These are phyloP conservation scores for Candoia aspera DNA, from an alignment of 2,113 vertebrate genomes.

Conservation along the genomic window DNA sequence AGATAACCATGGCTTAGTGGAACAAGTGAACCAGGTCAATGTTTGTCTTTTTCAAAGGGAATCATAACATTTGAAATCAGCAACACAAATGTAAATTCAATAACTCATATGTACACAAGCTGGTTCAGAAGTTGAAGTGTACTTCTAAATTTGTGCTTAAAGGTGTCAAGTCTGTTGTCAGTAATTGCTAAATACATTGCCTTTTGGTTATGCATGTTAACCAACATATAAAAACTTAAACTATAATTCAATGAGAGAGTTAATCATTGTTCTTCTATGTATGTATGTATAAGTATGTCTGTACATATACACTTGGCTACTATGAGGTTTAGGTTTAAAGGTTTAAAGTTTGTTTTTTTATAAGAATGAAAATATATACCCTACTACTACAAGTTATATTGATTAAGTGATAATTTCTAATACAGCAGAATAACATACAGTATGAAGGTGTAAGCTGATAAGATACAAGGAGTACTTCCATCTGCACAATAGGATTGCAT, in stretches of 20 bases:
- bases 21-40: not conserved
- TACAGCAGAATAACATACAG: not conserved
- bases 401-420: not conserved
- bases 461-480: not conserved
- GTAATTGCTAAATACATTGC: not conserved
- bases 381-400: not conserved
- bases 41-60: not conserved
- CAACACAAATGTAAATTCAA: not conserved
- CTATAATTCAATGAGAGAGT: not conserved
- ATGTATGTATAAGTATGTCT: not conserved
- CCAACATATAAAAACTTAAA: not conserved
- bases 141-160: not conserved
- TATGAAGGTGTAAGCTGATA: not conserved
- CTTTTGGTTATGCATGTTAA: not conserved
- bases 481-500: not conserved
- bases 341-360: not conserved
- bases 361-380: not conserved
- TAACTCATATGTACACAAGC: not conserved
- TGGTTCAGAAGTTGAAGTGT: not conserved
- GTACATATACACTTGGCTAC: rapidly evolving
- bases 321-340: slow-evolving; percentile 18
- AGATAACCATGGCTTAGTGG: not conserved
- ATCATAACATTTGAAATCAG: not conserved
- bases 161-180: not conserved
- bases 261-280: not conserved